These are phyloP conservation scores for Neodiprion lecontei DNA, from an alignment of 1,140 invertebrate genomes.

Conservation along the genomic window DNA sequence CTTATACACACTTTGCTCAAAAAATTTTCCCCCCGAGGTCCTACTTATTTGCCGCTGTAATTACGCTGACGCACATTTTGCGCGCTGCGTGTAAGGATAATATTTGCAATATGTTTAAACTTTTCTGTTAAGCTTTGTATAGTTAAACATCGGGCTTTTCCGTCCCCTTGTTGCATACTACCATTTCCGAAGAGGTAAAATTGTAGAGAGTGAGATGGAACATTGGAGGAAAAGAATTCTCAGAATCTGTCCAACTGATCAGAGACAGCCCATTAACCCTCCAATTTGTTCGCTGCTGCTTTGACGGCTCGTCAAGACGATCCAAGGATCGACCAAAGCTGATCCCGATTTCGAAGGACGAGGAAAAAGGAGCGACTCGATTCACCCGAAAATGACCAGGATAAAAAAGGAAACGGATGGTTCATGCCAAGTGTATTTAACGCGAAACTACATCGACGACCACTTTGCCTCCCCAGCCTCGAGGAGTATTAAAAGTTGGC, in stretches of 20 bases:
- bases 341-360: background rate
- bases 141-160: slow-evolving; percentile 59
- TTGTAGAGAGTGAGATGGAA: slow-evolving; percentile 19
- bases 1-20: too few species aligned
- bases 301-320: background rate
- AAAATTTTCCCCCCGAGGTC: too few species aligned
- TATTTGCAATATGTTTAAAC: too few species aligned
- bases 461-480: slow-evolving; percentile 24
- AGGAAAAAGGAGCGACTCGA: background rate
- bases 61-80: too few species aligned
- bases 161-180: slow-evolving; percentile 53
- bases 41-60: too few species aligned
- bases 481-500: slow-evolving; percentile 30
- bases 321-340: background rate
- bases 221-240: slow-evolving; percentile 20
- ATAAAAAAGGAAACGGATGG: background rate
- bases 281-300: background rate
- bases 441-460: slow-evolving; percentile 14
- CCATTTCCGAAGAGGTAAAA: slow-evolving; percentile 47
- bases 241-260: background rate
- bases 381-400: background rate
- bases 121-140: slow-evolving; percentile 49
- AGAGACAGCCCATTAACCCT: background rate
- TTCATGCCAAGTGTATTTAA: background rate
- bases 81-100: too few species aligned